phyloP scores from a whole-genome alignment of 2,113 vertebrate species.

The Phocoena sinus region DNA sequence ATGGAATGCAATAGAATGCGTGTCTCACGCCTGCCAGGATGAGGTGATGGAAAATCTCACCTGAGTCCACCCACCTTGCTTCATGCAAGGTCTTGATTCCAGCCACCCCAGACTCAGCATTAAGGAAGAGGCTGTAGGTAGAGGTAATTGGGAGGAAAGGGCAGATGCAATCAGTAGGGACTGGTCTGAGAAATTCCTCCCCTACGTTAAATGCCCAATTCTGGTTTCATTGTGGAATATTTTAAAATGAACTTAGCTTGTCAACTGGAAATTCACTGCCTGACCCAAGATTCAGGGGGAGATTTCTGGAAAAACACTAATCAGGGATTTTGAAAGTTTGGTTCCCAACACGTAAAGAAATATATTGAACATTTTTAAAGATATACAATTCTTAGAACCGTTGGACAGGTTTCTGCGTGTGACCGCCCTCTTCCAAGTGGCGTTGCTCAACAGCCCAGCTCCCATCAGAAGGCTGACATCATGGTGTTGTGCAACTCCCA shows the following conservation, averaged over 20 bases:
- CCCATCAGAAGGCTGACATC: constrained; percentile 76
- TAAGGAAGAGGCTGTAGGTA: background rate
- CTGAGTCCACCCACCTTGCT: background rate
- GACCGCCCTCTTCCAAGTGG: constrained; percentile 77
- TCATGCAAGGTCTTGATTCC: background rate
- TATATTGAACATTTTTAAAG: constrained; percentile 78
- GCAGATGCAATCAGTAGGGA: background rate
- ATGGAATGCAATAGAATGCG: background rate
- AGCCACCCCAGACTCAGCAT: background rate
- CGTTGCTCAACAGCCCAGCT: constrained; percentile 80
- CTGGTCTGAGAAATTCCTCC: background rate
- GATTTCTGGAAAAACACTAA: constrained; percentile 78
- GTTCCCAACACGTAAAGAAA: constrained; percentile 73
- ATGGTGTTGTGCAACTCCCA: constrained; percentile 78
- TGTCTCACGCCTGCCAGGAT: background rate
- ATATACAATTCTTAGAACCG: constrained; percentile 83
- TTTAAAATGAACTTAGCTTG: constrained; percentile 50
- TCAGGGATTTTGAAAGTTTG: constrained; percentile 67
- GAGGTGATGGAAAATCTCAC: background rate
- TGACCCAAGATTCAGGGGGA: constrained; percentile 72
- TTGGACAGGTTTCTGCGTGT: constrained; percentile 76
- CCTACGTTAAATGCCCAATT: background rate
- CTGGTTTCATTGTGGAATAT: constrained; percentile 22
- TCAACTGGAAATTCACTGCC: constrained; percentile 65
- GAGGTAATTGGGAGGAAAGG: background rate